Evolutionary conservation across 92 coral and sea anemone genomes (phyloP), one percentile per base, ranked within the genome.

Genomic region (Muricea muricata): DNA sequence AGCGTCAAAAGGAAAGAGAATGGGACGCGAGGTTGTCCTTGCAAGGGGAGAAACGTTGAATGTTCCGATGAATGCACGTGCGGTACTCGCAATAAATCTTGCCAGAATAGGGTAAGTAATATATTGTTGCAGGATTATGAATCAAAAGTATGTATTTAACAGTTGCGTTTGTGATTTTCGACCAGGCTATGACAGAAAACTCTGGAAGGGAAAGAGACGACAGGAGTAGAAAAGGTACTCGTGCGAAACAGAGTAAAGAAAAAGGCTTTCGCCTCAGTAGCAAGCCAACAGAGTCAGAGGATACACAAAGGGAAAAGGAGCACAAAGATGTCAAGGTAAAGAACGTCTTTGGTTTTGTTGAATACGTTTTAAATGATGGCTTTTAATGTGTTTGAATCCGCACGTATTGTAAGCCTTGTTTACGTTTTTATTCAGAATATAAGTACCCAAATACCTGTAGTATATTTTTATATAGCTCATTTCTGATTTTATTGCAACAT

Each of bases 21-120:
- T 34, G 52, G 76, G 7, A 58, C 73, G 58, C 74, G 39, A 37
- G 84, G 84, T 24, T 80, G 84, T 29, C 84, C 76, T 9, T 80
- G 84, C 75, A 61, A 80, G 40, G 84, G 84, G 37, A 60, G 56
- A 32, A 80, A 80, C 40, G 74, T 60, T 30, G 41, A 24, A 3
- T 57, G 84, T 42, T 15, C 55, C 0, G 35, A 57, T 18, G 24
- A 54, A 5, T 56, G 69, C 66, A 48, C n/a, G 47, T 78, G 83
- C 17, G 71, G 83, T 32, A 54, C 83, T 14, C 61, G 55, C 50
- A 55, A 21, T 60, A 79, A 58, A 31, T 56, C 84, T 33, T 79
- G 84, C 73, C 58, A 34, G 57, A 79, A 79, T 72, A 79, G 35
- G 73, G 84, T 57, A 76, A 32, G 61, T 48, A 26, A 37, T 20